Base-by-base conservation (phyloP, 2,113 vertebrate genomes). In the Jacana jacana region DNA sequence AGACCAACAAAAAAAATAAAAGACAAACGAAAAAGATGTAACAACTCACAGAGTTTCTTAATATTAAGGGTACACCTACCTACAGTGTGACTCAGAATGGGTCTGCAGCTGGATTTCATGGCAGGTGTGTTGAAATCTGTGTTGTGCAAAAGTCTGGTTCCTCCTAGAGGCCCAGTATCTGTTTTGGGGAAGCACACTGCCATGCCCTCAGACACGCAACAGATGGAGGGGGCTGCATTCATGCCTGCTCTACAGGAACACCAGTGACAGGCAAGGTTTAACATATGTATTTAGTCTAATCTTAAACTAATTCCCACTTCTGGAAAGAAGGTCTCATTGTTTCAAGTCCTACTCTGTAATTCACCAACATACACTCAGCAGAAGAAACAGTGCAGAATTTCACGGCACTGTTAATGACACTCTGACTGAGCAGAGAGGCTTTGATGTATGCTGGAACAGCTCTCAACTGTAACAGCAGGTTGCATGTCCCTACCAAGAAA, bases 31-130 rank as follows among this genome's bases (percentile, higher is more conserved):
- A n/a, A n/a, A n/a, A n/a, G n/a, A n/a, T n/a, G n/a, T n/a, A 88
- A 94, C 42, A 95, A 81, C 48, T 58, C 13, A 31, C 27, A 78
- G 37, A 88, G 57, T 73, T 95, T 95, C 52, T 95, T 93, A 57
- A 5, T 13, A 81, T 46, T 91, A 93, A 73, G 84, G 54, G 89
- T 78, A 88, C 13, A 70, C 52, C 77, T 86, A 85, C 46, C 28
- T 37, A 35, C 8, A n/a, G 17, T 0, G 0, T 85, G 27, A 66
- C 22, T 85, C 61, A 73, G 39, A 75, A 63, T 7, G 6, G 37
- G 54, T 48, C 73, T 82, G 1, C 7, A 68, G 46, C 17, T 61
- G 64, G 44, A 83, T 79, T 82, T 89, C 13, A 3, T 18, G 42
- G 71, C 15, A 72, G 54, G 4, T 57, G 63, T 76, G 87, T 63